These are phyloP conservation scores for Marisa cornuarietis DNA, from an alignment of 1,140 invertebrate species.

Conservation along the genomic window DNA sequence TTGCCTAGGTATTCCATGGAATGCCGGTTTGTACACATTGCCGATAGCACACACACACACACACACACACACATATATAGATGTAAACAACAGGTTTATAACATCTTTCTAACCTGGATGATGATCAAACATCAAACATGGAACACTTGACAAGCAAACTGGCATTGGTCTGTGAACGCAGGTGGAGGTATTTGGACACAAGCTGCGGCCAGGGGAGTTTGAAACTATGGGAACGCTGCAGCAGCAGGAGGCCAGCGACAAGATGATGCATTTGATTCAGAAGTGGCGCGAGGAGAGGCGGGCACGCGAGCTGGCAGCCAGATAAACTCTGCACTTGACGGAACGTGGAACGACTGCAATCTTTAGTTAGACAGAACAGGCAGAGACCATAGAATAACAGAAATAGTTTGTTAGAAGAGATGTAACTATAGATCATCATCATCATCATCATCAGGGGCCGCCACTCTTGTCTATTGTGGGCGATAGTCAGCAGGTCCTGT, in stretches of 20 bases:
- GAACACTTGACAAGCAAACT: background rate
- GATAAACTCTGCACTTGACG: background rate
- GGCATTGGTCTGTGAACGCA: conserved; percentile 26
- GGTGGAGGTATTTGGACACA: conserved; percentile 56
- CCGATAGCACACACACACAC: no score
- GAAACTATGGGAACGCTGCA: conserved; percentile 44
- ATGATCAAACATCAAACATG: background rate
- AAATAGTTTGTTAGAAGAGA: no score
- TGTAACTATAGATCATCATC: no score
- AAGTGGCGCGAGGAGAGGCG: conserved; percentile 56
- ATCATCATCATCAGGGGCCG: no score
- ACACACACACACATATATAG: no score
- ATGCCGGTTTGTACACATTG: no score
- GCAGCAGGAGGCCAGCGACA: conserved; percentile 53
- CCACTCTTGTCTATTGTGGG: no score
- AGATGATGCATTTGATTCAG: conserved; percentile 58
- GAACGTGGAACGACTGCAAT: no score
- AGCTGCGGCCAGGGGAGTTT: conserved; percentile 55
- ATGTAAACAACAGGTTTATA: background rate
- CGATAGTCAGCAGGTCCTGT: no score
- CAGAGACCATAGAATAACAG: no score
- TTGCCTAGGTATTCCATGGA: no score
- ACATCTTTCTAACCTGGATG: background rate
- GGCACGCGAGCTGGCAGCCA: conserved; percentile 40
- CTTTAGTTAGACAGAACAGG: no score